Evolutionary conservation across 2,113 vertebrate genomes (phyloP).

Genomic region (Tetrao urogallus): DNA sequence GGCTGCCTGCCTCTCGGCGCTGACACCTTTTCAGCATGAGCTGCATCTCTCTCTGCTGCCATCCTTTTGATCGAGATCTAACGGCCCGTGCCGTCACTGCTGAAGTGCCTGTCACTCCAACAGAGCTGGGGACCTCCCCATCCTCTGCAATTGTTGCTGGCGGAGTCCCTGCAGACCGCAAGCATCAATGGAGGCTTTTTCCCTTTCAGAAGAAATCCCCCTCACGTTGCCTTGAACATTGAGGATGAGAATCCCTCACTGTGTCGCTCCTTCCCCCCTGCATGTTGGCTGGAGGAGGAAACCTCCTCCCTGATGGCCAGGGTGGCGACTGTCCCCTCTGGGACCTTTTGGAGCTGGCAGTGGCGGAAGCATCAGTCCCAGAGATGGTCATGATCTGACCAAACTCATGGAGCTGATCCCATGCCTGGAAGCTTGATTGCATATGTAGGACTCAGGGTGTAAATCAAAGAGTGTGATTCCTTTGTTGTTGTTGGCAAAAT

Average conservation of each 20-base stretch:
- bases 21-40: not conserved
- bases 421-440: not conserved
- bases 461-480: not conserved
- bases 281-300: not conserved
- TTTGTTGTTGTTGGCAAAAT: not conserved
- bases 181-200: conserved; percentile 18
- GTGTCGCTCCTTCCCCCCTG: not conserved
- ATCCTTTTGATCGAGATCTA: conserved; percentile 63
- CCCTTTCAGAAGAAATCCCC: not conserved
- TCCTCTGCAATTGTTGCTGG: not conserved
- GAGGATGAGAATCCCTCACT: fast-evolving
- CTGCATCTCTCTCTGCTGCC: not conserved
- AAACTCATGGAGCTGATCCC: not conserved
- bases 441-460: not conserved
- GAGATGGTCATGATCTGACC: not conserved
- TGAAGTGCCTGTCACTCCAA: conserved; percentile 39
- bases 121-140: not conserved
- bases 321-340: not conserved
- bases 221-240: fast-evolving
- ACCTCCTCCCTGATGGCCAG: not conserved
- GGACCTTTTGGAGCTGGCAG: not conserved
- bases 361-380: not conserved
- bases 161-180: not conserved
- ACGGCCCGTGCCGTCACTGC: not conserved
- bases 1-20: conserved; percentile 27